Evolutionary conservation across 1,140 invertebrate species (phyloP).

Genomic region (Phymorhynchus buccinoides): DNA sequence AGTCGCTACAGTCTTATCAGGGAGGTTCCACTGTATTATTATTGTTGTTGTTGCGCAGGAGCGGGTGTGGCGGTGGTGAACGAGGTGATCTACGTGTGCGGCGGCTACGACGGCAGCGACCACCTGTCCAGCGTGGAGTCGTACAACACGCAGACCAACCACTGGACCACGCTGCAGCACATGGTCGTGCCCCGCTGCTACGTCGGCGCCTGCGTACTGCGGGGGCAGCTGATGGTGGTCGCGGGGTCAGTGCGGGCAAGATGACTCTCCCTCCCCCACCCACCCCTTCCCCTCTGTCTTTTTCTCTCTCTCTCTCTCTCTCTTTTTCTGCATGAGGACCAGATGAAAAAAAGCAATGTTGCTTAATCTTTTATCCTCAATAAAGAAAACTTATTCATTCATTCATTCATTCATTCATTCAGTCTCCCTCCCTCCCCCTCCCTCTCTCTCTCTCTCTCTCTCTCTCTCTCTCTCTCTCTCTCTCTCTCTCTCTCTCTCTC

Average conservation of each 20-base stretch:
- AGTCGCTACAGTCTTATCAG: too few species aligned
- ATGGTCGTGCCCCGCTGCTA: conserved; percentile 71
- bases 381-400: too few species aligned
- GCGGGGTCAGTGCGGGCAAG: conserved; percentile 61
- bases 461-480: conserved; percentile 5
- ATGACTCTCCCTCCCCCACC: not conserved
- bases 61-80: conserved; percentile 70
- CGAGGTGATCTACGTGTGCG: conserved; percentile 69
- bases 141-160: conserved; percentile 62
- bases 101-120: conserved; percentile 68
- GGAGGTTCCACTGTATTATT: too few species aligned
- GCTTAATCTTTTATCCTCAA: too few species aligned
- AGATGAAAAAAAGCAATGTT: not conserved
- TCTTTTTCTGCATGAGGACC: not conserved
- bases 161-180: conserved; percentile 63
- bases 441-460: not conserved
- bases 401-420: not conserved
- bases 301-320: conserved; percentile 10
- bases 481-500: not conserved
- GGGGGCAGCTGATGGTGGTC: conserved; percentile 68
- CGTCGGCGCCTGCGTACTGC: conserved; percentile 69
- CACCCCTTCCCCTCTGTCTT: not conserved
- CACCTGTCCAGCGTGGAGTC: conserved; percentile 67
- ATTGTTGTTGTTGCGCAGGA: too few species aligned
- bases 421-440: not conserved